Base-by-base conservation (phyloP, 92 coral and sea anemone genomes). In the Zoanthus sociatus region DNA sequence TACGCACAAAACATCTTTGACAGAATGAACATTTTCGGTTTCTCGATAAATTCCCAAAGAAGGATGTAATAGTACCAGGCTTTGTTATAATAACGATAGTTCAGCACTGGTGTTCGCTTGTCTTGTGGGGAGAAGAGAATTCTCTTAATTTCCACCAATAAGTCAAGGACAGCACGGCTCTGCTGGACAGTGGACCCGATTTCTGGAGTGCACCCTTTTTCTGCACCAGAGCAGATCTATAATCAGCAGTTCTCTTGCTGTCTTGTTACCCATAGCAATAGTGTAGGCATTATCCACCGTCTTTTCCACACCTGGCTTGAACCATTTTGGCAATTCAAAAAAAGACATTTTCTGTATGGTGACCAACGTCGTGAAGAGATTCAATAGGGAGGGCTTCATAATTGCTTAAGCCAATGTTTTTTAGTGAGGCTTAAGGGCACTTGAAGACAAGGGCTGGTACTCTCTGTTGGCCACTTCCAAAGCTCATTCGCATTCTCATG, bases 1-100 rank as follows among this genome's bases (percentile, higher is more conserved):
- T 90, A 90, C 21, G 18, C 69, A 2, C 69, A 32, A 63, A 63
- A 63, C 12, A 18, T 63, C 32, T 63, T 63, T 63, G n/a, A n/a
- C 69, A 7, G 8, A 63, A 21, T 63, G 10, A 63, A 32, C 9
- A 18, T 63, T 20, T 63, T 63, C 9, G 69, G 69, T 20, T 18
- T 63, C 21, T 18, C 6, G 69, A 63, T n/a, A 20, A 63, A 63
- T 0, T 63, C 69, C n/a, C 69, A 18, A 9, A 63, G 69, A 63
- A 63, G 69, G 69, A 63, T 63, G 69, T 32, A 63, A 21, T 63
- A 32, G 32, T 63, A 63, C 69, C 69, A 63, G 69, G 69, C 69
- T 63, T 63, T 32, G 69, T 63, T 63, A 10, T 63, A 63, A 18
- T 63, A 63, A 0, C 69, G 30, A 63, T 18, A 32, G 30, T 18